Evolutionary conservation across 1,140 invertebrate species (phyloP).

Genomic region (Neodiprion fabricii): DNA sequence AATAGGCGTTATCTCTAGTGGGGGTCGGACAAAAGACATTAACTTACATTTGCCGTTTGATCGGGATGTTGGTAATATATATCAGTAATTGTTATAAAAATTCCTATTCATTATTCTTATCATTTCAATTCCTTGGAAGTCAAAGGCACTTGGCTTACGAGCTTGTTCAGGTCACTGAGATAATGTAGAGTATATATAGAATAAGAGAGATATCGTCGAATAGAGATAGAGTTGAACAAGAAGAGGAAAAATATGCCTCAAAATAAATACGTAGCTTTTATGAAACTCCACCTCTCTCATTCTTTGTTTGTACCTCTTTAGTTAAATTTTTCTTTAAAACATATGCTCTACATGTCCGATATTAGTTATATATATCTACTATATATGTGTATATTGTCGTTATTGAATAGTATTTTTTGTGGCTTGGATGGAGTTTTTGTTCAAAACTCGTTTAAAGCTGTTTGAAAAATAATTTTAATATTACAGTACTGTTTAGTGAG

Average conservation of each 20-base stretch:
- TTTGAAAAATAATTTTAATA: no score
- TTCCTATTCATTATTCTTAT: no score
- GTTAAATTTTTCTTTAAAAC: no score
- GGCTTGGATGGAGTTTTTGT: background rate
- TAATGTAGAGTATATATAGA: constrained; percentile 18
- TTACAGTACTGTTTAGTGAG: no score
- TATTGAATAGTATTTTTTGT: background rate
- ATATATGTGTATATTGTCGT: background rate
- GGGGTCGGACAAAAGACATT: no score
- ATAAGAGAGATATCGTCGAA: background rate
- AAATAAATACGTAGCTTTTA: background rate
- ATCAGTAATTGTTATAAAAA: no score
- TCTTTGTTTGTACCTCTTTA: background rate
- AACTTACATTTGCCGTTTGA: no score
- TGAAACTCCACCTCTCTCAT: background rate
- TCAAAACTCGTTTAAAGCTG: no score
- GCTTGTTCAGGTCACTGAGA: constrained; percentile 29
- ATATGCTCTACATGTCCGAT: no score
- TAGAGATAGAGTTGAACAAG: background rate
- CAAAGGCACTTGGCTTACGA: constrained; percentile 35
- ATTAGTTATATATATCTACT: background rate
- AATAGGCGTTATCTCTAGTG: no score
- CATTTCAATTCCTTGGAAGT: background rate
- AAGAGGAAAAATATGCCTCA: no score
- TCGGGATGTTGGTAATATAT: no score